Base-by-base conservation (phyloP, 37 sponge, comb jelly and placozoan species). In the Diacarnus erythraeanus region DNA sequence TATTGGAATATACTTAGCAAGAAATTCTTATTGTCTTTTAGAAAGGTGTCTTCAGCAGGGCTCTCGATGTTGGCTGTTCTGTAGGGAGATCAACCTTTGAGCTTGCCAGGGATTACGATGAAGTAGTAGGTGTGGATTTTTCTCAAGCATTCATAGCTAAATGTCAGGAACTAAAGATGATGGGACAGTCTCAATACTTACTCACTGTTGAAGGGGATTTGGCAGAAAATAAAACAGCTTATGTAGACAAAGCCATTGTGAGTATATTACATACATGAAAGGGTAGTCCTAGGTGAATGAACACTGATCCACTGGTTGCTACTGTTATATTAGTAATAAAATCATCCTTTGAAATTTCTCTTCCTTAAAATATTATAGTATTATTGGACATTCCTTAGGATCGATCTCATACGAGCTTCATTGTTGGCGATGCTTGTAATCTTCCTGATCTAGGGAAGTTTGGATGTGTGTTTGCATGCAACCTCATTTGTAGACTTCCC, bases 41-140 rank as follows among this genome's bases (percentile, higher is more conserved):
- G 92, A 81, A 80, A 18, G 84, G 47, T 23, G 85, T 92, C 6
- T 3, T 77, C 64, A 84, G 74, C 64, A 69, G 94, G 25, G 96
- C 93, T 21, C 60, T 96, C 17, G 96, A 96, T 42, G 39, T 96
- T 26, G 96, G 96, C 29, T 96, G 96, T 89, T 84, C 96, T 26
- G 96, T 92, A 31, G 96, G 96, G 29, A 51, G 93, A 27, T 68
- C 90, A 0, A 77, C 88, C 59, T 96, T 96, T 84, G 96, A 96
- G 33, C 82, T 96, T 68, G 93, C 96, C 25, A 42, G 82, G 3
- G 74, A 61, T 34, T 96, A 75, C 56, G 79, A 90, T 33, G 91
- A 92, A 29, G 96, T 92, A 65, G 41, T 92, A 22, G 96, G 87
- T 8, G 83, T 96, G 18, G 96, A 96, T 73, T 92, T 67, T 65